A percentile compares a stretch with the other conserved stretches of the same genome.
Conservation (phyloP, 2,113 vertebrate genomes). For the Xiphophorus couchianus region DNA sequence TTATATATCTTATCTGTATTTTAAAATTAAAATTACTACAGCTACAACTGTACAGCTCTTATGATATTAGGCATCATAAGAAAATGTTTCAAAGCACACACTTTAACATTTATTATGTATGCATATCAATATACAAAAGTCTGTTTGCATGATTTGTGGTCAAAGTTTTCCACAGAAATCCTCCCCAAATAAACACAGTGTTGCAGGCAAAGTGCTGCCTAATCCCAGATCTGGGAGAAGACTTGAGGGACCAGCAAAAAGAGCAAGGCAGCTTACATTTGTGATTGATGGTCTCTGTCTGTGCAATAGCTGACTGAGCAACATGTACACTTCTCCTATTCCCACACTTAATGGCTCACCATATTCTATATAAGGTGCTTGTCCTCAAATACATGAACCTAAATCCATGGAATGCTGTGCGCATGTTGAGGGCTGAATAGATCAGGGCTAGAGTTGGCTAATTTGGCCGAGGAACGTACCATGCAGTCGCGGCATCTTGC, state of each 20-base stretch:
- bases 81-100: background rate
- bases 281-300: constrained; percentile 78
- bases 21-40: background rate
- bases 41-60: no score
- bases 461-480: constrained; percentile 33
- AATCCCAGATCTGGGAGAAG: constrained; percentile 61
- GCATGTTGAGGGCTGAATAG: background rate
- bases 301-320: constrained; percentile 78
- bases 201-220: constrained; percentile 71
- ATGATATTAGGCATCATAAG: background rate
- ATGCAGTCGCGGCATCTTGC: constrained; percentile 7
- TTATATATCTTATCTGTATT: background rate
- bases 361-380: constrained; percentile 22
- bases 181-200: constrained; percentile 40
- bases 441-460: background rate
- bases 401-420: background rate
- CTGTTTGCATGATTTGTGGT: constrained; percentile 31
- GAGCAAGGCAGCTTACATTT: constrained; percentile 69
- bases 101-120: background rate
- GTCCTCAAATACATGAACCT: constrained; percentile 18
- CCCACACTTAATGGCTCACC: constrained; percentile 59
- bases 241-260: constrained; percentile 62
- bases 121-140: constrained; percentile 19
- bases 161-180: constrained; percentile 37
- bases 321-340: constrained; percentile 73